A percentile compares a stretch with the other conserved stretches of the same genome.
Evolutionary conservation across 2,888 invertebrate genomes (phyloP).

Genomic region (Drosophila mulleri): DNA sequence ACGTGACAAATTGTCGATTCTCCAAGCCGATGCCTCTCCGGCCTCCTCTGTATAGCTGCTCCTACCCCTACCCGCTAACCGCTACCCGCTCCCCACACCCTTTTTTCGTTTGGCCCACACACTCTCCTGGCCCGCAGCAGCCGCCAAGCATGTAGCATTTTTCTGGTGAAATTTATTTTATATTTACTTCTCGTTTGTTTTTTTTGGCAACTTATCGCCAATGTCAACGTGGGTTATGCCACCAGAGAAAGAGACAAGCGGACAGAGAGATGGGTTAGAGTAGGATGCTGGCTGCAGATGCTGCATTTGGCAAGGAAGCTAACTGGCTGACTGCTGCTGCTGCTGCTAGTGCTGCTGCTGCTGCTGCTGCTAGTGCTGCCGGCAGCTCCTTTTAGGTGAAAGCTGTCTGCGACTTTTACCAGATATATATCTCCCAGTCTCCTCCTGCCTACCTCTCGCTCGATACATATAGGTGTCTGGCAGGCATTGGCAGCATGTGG

Average conservation of each 20-base stretch:
- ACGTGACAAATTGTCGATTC: slow-evolving; percentile 78
- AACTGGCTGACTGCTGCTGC: slow-evolving; percentile 16
- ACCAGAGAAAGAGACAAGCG: slow-evolving; percentile 44
- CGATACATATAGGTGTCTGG: not conserved
- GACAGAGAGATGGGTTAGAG: slow-evolving; percentile 10
- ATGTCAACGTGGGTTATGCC: slow-evolving; percentile 80
- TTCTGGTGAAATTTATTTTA: slow-evolving; percentile 71
- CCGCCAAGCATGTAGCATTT: slow-evolving; percentile 57
- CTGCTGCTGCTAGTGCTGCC: too few species aligned
- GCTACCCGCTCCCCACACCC: not conserved
- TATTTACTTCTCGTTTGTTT: slow-evolving; percentile 5
- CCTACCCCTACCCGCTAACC: not conserved
- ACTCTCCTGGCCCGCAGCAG: slow-evolving; percentile 15
- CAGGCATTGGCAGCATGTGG: slow-evolving; percentile 23
- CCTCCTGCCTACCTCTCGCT: not conserved
- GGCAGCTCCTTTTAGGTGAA: slow-evolving; percentile 71
- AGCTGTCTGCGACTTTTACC: slow-evolving; percentile 76
- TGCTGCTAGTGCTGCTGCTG: slow-evolving; percentile 16
- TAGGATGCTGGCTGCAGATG: slow-evolving; percentile 63
- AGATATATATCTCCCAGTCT: slow-evolving; percentile 12
- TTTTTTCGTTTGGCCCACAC: not conserved
- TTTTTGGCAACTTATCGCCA: slow-evolving; percentile 54
- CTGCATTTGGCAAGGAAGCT: slow-evolving; percentile 50
- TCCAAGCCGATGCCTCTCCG: not conserved
- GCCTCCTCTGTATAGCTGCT: not conserved